A percentile compares a stretch with the other conserved stretches of the same genome.
Conservation (phyloP, 2,113 vertebrate species). For the Ardeotis arabs region DNA sequence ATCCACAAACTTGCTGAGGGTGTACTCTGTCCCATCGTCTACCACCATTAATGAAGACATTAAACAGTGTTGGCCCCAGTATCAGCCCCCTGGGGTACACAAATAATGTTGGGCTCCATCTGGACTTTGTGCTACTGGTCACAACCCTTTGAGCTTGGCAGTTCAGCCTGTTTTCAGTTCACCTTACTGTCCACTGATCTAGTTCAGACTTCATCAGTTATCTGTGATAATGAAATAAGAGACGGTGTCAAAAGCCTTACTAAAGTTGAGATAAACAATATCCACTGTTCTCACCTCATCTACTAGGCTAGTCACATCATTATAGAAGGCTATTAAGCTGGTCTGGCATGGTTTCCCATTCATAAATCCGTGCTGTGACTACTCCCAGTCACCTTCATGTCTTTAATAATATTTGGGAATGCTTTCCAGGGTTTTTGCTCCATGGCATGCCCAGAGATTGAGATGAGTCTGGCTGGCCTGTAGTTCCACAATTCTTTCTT, state of each 20-base stretch:
- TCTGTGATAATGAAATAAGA: background rate
- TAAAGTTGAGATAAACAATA: background rate
- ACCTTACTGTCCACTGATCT: background rate
- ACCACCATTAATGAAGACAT: background rate
- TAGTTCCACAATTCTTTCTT: background rate
- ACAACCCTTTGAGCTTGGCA: background rate
- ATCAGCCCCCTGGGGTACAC: background rate
- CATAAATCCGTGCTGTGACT: background rate
- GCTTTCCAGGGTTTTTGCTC: background rate
- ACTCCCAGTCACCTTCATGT: background rate
- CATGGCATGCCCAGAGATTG: background rate
- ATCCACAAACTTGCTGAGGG: background rate
- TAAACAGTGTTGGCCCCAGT: background rate
- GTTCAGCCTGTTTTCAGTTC: background rate
- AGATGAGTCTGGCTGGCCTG: background rate
- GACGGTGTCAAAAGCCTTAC: background rate
- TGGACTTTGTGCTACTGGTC: background rate
- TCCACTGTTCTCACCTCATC: background rate
- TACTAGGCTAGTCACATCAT: background rate
- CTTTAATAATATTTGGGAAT: background rate
- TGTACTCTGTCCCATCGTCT: background rate
- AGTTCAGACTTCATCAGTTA: background rate
- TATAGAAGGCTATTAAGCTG: background rate
- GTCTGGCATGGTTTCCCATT: background rate
- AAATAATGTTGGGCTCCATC: background rate